Base-by-base conservation (phyloP, 2,888 invertebrate genomes). In the Xylota segnis region DNA sequence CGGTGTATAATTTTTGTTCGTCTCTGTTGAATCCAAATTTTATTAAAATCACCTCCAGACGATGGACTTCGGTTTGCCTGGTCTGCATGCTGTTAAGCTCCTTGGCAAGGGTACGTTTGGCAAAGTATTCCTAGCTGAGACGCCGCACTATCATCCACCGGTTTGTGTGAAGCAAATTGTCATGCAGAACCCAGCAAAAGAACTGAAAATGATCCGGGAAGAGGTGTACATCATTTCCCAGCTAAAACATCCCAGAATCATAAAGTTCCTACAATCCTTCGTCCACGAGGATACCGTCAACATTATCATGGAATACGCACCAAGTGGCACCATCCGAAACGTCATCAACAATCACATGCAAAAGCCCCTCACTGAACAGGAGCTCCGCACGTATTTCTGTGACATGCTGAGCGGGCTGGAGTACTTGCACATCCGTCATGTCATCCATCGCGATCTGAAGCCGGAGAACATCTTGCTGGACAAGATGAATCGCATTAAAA, bases 381-480 rank as follows among this genome's bases (percentile, higher is more conserved):
- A 89, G 12, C 89, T 91, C 40, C 84, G 90, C 81, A 93, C 92
- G 79, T 93, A 91, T 77, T 93, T 92, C 71, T 91, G 89, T 58
- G 93, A 93, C 63, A 91, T 91, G 88, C 89, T 91, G 50, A 91
- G 92, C 87, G 92, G 92, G 0, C 58, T 92, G 34, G 91, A 92
- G 71, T 92, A 91, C 77, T 87, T 92, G 59, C 92, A 92, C 77
- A 90, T 91, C 37, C 91, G 91, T 0, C 89, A 91, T 88, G 93
- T 94, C 4, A 91, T 94, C 18, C 94, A 94, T 89, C 91, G 94
- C 12, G 96, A 96, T 90, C 95, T 96, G 87, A 96, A 96, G 90
- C 96, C 96, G 5, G 96, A 95, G 37, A 96, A 96, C 90, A 95
- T 96, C 47, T 95, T 96, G 89, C 93, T 96, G 71, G 95, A 95